Base-by-base conservation (phyloP, 2,113 vertebrate genomes). In the Gracilinanus agilis region DNA sequence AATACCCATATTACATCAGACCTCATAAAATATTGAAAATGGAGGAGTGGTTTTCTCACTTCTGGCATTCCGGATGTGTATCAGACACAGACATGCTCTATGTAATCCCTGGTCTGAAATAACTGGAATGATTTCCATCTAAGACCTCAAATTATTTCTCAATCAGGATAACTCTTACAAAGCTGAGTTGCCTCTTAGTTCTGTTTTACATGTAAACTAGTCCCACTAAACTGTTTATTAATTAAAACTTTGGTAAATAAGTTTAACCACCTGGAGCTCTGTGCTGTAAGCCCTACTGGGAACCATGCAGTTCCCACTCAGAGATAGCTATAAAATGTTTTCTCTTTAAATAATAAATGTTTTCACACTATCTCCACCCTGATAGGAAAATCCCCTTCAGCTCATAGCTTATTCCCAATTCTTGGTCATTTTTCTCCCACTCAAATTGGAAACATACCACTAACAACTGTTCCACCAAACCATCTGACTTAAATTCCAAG, bases 21-120 rank as follows among this genome's bases (percentile, higher is more conserved):
- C 53, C 56, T 90, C 89, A 95, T 97, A 98, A 98, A 98, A 97
- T 95, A 96, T 12, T 90, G 49, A 96, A 97, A 97, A 93, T 21
- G 75, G 90, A 96, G 90, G 55, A 96, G 92, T 95, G 56, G 0
- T 96, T 97, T 98, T 97, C 96, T 98, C 97, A 96, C 95, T 97
- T 97, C 91, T 96, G 54, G 96, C 95, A 90, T 94, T 95, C 53
- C 53, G 93, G 92, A 58, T 91, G 16, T 24, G 44, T 89, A 91
- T 91, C 91, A 96, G 95, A 95, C 61, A 90, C 53, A 93, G 88
- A 94, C 25, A 61, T 24, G 40, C 0, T 24, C 49, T 40, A 5
- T 93, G 53, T 92, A n/a, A 56, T 55, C 83, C 40, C 91, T 95
- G 44, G 55, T 92, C 94, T 94, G 53, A 55, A 94, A 53, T 55